These are phyloP conservation scores for Sigmodon hispidus DNA, from an alignment of 2,113 vertebrate genomes.

Conservation along the genomic window DNA sequence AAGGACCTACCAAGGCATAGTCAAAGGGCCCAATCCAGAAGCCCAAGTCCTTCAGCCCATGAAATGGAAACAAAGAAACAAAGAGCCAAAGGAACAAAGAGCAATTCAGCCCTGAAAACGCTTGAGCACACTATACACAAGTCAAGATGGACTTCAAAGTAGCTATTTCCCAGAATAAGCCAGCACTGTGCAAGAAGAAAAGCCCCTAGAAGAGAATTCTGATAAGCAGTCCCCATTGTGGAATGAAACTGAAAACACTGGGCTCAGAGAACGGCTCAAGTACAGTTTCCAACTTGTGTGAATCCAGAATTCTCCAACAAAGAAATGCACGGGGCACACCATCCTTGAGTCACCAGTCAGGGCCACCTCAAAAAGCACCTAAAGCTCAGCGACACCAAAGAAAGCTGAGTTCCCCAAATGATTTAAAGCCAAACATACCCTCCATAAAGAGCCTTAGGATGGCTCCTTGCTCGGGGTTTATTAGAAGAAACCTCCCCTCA, in stretches of 20 bases:
- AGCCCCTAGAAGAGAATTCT: background rate
- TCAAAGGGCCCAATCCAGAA: background rate
- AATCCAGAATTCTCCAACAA: background rate
- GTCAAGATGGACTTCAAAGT: background rate
- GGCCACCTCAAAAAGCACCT: background rate
- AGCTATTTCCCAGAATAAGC: conserved; percentile 11
- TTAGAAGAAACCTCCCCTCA: background rate
- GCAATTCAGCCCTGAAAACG: background rate
- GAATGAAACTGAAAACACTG: background rate
- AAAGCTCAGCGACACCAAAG: background rate
- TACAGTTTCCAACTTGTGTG: background rate
- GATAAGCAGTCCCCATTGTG: background rate
- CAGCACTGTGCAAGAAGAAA: background rate
- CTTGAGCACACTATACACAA: background rate
- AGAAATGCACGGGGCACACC: background rate
- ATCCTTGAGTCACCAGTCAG: background rate
- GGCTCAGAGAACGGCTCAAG: background rate
- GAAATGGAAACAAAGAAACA: background rate
- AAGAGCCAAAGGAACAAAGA: conserved; percentile 19
- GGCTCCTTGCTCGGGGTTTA: background rate
- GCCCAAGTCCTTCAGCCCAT: background rate
- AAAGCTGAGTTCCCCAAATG: background rate
- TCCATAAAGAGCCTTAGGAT: background rate
- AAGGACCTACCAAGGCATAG: background rate
- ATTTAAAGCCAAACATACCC: conserved; percentile 1